These are phyloP conservation scores for Rhopalosiphum maidis DNA, from an alignment of 1,140 invertebrate genomes.

Conservation along the genomic window DNA sequence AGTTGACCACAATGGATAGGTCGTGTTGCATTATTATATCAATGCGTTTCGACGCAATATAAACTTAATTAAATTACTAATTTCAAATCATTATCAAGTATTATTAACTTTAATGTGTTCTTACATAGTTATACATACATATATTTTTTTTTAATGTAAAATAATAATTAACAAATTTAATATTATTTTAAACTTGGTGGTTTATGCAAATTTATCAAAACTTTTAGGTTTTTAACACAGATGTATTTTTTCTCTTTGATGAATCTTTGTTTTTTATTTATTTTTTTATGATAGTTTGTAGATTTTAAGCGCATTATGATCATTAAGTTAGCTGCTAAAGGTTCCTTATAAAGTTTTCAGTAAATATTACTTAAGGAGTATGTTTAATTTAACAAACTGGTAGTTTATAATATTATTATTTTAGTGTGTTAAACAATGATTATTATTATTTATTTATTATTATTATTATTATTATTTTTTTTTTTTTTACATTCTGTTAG, in stretches of 20 bases:
- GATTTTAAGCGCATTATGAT: conserved; percentile 2
- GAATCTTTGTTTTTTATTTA: conserved; percentile 49
- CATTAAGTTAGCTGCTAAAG: conserved; percentile 48
- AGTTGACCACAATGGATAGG: not conserved
- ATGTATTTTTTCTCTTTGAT: conserved; percentile 39
- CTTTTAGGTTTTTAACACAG: conserved; percentile 8
- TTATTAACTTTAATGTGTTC: conserved; percentile 55
- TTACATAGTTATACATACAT: conserved; percentile 27
- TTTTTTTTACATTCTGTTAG: conserved; percentile 49
- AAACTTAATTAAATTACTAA: conserved; percentile 36
- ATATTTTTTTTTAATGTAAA: conserved; percentile 38
- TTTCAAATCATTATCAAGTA: conserved; percentile 52
- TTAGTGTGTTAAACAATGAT: conserved; percentile 39
- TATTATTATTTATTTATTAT: conserved; percentile 50
- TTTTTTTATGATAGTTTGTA: conserved; percentile 13
- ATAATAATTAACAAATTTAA: conserved; percentile 20
- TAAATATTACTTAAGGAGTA: conserved; percentile 33
- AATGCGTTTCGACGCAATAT: not conserved
- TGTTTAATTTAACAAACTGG: conserved; percentile 31
- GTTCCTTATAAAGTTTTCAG: conserved; percentile 52
- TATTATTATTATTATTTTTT: conserved; percentile 34
- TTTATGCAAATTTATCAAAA: conserved; percentile 35
- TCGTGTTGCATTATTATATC: not conserved
- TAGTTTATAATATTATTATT: conserved; percentile 44
- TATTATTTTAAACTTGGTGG: conserved; percentile 22